A percentile compares a stretch with the other conserved stretches of the same genome.
Evolutionary conservation across 2,888 invertebrate species (phyloP).

Genomic region (Apamea crenata): DNA sequence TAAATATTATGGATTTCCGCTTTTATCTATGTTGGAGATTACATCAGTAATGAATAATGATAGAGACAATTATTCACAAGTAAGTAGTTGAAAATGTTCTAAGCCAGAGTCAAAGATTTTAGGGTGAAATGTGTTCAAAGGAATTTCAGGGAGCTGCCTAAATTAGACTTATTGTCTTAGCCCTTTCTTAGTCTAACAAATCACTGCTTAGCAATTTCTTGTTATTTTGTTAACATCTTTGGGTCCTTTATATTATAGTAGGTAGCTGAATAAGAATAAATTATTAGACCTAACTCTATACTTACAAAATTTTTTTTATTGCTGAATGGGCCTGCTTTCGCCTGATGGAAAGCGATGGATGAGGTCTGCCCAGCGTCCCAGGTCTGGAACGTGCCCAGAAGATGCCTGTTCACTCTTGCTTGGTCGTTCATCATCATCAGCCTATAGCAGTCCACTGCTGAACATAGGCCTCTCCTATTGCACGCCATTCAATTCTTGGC

Average conservation of each 20-base stretch:
- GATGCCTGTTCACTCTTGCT: background rate
- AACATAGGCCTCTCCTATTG: too few relatives aligned
- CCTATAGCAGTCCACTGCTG: too few relatives aligned
- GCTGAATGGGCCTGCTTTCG: background rate
- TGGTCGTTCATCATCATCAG: background rate
- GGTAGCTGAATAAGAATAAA: background rate
- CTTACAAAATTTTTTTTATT: background rate
- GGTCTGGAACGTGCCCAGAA: background rate
- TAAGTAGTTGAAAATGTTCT: background rate
- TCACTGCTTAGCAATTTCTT: conserved; percentile 1
- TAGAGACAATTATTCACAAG: background rate
- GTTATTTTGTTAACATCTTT: conserved; percentile 1
- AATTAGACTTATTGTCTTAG: background rate
- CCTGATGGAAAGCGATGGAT: background rate
- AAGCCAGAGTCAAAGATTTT: background rate
- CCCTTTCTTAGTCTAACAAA: background rate
- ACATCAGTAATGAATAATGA: background rate
- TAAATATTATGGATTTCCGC: background rate
- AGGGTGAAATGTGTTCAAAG: conserved; percentile 6
- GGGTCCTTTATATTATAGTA: background rate
- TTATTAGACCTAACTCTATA: background rate
- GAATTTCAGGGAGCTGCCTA: background rate
- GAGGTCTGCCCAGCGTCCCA: too few relatives aligned
- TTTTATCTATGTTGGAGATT: background rate
- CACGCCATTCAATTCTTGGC: background rate